Base-by-base conservation (phyloP, 2,888 invertebrate species). In the Aradus depressus region DNA sequence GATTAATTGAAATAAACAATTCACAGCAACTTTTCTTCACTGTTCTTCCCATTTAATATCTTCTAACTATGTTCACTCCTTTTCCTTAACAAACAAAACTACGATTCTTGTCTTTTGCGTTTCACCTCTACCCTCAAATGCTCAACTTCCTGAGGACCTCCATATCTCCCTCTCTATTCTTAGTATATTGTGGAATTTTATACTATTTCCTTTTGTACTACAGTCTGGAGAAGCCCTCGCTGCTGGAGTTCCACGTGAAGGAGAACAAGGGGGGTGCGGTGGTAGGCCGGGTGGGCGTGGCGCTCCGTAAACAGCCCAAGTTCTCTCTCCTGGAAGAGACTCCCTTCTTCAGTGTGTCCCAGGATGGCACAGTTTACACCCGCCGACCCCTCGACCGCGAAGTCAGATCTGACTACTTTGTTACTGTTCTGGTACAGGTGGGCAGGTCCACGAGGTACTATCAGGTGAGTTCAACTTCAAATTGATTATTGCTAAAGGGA, bases 241-340 rank as follows among this genome's bases (percentile, higher is more conserved):
- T 82, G 1, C 74, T 86, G 18, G 77, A 80, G 55, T 87, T 86
- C 61, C 79, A 79, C 58, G 81, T 84, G 0, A 78, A 77, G 62
- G 87, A 88, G 68, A 88, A 88, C 64, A 64, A 78, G 38, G 78
- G 79, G 3, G 83, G 81, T 52, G 80, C 80, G 28, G 73, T 80
- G 38, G 81, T 84, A 57, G 87, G 86, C 2, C 80, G 79, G 64
- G 72, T 85, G 39, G 51, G 50, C n/a, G 51, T 50, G 8, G 52
- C 66, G 49, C 60, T 64, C 5, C 64, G 62, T 8, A 64, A 63
- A n/a, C 77, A 75, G 58, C 70, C 84, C 35, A 74, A 77, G 57
- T 88, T 84, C 60, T 74, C 84, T 19, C 83, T 88, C 56, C 87
- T 86, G 31, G 87, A 87, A 68, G 88, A 89, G 64, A 80, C 86